Conservation (phyloP, 2,888 invertebrate genomes). For the Copidosoma aretas region DNA sequence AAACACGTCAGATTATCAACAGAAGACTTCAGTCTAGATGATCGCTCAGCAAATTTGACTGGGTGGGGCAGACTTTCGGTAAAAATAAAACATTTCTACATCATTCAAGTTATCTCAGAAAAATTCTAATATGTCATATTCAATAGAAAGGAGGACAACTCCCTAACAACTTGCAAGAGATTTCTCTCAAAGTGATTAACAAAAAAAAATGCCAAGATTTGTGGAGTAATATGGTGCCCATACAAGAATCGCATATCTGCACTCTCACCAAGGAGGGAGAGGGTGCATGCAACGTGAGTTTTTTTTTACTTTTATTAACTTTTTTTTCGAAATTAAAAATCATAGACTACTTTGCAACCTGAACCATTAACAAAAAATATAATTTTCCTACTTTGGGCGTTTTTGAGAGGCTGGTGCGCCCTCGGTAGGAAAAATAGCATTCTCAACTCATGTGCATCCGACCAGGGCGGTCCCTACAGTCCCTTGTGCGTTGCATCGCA, state of each 20-base stretch:
- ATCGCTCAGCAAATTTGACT: not conserved
- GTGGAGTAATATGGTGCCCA: not conserved
- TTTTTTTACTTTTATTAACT: not conserved
- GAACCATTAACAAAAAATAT: no score
- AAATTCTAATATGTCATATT: no score
- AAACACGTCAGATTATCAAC: not conserved
- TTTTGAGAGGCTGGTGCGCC: no score
- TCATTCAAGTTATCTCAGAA: no score
- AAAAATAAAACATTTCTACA: no score
- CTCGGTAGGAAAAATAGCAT: no score
- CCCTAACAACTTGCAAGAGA: conserved; percentile 7
- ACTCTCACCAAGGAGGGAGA: conserved; percentile 9
- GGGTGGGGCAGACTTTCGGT: conserved; percentile 2
- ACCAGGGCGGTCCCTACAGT: no score
- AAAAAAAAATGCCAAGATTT: not conserved
- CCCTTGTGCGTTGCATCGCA: no score
- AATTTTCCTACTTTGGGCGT: no score
- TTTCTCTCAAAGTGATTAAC: not conserved
- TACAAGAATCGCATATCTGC: conserved; percentile 2
- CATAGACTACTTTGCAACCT: no score
- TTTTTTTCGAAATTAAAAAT: not conserved
- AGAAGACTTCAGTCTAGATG: not conserved
- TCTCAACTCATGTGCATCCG: no score
- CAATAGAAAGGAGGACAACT: not conserved
- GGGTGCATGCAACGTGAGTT: conserved; percentile 15